These are phyloP conservation scores for Cryptotermes secundus DNA, from an alignment of 1,140 invertebrate species.

Conservation along the genomic window DNA sequence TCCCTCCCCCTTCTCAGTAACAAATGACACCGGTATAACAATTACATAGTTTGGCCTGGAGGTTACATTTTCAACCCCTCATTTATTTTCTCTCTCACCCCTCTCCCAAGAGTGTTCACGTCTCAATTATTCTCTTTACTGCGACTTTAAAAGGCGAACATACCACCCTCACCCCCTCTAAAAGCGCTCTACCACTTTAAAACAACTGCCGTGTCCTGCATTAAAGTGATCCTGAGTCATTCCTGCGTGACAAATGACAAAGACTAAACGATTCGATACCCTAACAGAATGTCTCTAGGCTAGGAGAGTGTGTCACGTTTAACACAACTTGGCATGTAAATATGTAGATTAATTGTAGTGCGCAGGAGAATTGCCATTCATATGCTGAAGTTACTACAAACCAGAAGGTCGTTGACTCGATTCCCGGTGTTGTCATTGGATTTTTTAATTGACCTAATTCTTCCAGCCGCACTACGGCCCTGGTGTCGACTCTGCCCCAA, in stretches of 20 bases:
- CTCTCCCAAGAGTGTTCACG: conserved; percentile 14
- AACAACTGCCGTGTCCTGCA: background rate
- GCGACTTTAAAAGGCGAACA: background rate
- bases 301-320: background rate
- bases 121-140: conserved; percentile 20
- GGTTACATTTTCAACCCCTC: conserved; percentile 18
- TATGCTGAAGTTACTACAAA: no score
- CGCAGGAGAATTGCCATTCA: background rate
- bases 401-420: no score
- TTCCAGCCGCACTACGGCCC: no score
- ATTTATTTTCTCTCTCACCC: conserved; percentile 12
- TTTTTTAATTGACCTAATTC: no score
- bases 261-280: background rate
- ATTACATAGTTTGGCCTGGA: conserved; percentile 16
- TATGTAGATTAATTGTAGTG: background rate
- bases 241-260: background rate
- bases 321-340: background rate
- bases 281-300: background rate
- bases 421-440: no score
- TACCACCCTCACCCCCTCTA: background rate
- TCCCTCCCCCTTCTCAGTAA: conserved; percentile 8
- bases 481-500: no score
- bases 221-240: background rate
- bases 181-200: background rate
- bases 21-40: conserved; percentile 19